Percentiles rank a stretch among this genome's conserved stretches.
Conservation (phyloP, 2,888 invertebrate species). For the Latrodectus elegans region DNA sequence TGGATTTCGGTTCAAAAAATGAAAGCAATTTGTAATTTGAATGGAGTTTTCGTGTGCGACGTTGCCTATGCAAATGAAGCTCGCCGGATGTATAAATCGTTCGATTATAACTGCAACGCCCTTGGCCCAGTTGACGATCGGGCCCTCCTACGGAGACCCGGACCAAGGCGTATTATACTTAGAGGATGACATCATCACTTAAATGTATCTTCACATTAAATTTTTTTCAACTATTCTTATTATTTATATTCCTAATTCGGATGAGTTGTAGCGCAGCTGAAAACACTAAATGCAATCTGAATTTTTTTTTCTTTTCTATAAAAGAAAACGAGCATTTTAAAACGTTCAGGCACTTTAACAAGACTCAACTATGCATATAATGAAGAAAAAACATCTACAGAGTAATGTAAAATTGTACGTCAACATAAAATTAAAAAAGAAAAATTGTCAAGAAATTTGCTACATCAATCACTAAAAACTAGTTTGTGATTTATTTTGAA, state of each 20-base stretch:
- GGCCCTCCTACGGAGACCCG: constrained; percentile 26
- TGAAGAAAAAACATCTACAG: no score
- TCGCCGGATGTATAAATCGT: constrained; percentile 46
- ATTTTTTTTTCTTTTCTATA: no score
- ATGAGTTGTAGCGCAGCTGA: no score
- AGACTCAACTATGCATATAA: no score
- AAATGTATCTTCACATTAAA: constrained; percentile 4
- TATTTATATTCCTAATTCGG: not conserved
- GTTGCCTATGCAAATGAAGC: constrained; percentile 32
- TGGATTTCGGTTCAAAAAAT: not conserved
- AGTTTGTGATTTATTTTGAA: no score
- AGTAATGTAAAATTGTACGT: no score
- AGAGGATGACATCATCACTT: constrained; percentile 23
- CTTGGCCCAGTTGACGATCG: constrained; percentile 30
- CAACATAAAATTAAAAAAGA: no score
- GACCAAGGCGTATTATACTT: constrained; percentile 27
- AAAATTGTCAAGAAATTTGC: no score
- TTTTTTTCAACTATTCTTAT: not conserved
- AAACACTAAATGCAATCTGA: no score
- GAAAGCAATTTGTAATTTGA: not conserved
- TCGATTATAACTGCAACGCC: constrained; percentile 32
- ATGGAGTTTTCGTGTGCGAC: constrained; percentile 1
- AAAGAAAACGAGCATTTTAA: no score
- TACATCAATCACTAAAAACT: no score
- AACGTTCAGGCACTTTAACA: no score